phyloP scores from a whole-genome alignment of 2,113 vertebrate species.

The Oplegnathus fasciatus region DNA sequence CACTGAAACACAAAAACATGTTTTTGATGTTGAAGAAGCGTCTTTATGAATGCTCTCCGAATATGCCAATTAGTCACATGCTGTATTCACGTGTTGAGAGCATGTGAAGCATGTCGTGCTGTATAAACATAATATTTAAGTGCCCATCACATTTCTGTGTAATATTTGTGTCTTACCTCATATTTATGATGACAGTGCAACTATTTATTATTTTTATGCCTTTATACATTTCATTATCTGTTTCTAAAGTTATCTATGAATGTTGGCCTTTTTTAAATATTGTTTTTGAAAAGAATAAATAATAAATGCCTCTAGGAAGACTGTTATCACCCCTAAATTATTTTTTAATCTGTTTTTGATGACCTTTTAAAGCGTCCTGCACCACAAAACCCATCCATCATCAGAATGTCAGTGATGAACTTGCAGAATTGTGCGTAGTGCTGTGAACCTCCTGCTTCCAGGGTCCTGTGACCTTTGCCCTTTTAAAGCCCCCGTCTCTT shows the following conservation, averaged over 20 bases:
- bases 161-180: slow-evolving; percentile 68
- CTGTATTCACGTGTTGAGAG: not conserved
- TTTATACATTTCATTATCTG: slow-evolving; percentile 32
- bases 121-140: slow-evolving; percentile 38
- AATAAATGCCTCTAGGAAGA: slow-evolving; percentile 34
- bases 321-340: not conserved
- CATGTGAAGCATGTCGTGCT: not conserved
- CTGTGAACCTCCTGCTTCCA: slow-evolving; percentile 24
- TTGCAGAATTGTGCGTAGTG: slow-evolving; percentile 45
- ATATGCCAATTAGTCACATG: not conserved
- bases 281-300: slow-evolving; percentile 32
- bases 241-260: slow-evolving; percentile 40
- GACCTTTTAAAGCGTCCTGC: not conserved
- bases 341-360: not conserved
- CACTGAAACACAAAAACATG: not conserved
- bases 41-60: not conserved
- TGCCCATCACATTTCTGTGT: slow-evolving; percentile 47
- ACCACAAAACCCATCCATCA: slow-evolving; percentile 31
- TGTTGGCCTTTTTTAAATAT: slow-evolving; percentile 21
- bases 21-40: not conserved
- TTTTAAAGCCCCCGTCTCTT: slow-evolving; percentile 39
- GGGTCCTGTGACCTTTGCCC: slow-evolving; percentile 49
- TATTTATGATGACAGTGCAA: slow-evolving; percentile 58
- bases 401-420: slow-evolving; percentile 60
- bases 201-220: slow-evolving; percentile 70